Evolutionary conservation across 2,797 vertebrate species (phyloP).

Genomic region (Parauchenoglanis punctatus): DNA sequence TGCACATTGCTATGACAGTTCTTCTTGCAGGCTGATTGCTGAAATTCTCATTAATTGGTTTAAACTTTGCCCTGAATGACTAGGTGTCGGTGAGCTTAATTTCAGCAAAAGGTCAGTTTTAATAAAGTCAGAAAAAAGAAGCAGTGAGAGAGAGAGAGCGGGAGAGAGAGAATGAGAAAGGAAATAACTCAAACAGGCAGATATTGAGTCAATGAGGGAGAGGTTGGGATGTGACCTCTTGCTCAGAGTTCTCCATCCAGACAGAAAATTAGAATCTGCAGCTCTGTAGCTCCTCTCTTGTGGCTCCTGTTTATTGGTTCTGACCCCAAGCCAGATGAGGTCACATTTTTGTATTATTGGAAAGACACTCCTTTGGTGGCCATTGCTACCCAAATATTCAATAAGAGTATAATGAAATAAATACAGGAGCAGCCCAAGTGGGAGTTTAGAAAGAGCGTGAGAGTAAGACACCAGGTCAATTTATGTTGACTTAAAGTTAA

Average conservation of each 20-base stretch:
- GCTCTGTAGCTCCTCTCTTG: constrained; percentile 66
- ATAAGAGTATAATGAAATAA: constrained; percentile 74
- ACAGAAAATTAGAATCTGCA: constrained; percentile 78
- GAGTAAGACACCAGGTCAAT: constrained; percentile 2
- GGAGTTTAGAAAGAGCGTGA: constrained; percentile 29
- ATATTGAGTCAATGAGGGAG: constrained; percentile 64
- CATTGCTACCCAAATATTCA: constrained; percentile 74
- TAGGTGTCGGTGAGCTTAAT: constrained; percentile 77
- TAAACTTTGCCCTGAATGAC: constrained; percentile 81
- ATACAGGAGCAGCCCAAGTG: constrained; percentile 16
- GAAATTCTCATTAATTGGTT: constrained; percentile 82
- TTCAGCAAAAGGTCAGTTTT: constrained; percentile 83
- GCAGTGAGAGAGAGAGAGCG: constrained; percentile 57
- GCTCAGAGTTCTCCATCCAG: constrained; percentile 34
- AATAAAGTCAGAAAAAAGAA: constrained; percentile 75
- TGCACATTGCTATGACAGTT: constrained; percentile 63
- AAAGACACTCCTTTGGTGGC: constrained; percentile 72
- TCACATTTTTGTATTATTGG: constrained; percentile 81
- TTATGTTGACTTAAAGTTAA: constrained; percentile 3
- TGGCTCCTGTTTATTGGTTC: constrained; percentile 80
- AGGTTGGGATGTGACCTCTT: constrained; percentile 46
- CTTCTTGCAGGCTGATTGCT: constrained; percentile 69
- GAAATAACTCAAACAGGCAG: constrained; percentile 38
- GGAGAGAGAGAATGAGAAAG: constrained; percentile 46
- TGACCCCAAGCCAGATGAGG: constrained; percentile 76